phyloP scores from a whole-genome alignment of 2,797 vertebrate genomes.

The Crax fasciolata region DNA sequence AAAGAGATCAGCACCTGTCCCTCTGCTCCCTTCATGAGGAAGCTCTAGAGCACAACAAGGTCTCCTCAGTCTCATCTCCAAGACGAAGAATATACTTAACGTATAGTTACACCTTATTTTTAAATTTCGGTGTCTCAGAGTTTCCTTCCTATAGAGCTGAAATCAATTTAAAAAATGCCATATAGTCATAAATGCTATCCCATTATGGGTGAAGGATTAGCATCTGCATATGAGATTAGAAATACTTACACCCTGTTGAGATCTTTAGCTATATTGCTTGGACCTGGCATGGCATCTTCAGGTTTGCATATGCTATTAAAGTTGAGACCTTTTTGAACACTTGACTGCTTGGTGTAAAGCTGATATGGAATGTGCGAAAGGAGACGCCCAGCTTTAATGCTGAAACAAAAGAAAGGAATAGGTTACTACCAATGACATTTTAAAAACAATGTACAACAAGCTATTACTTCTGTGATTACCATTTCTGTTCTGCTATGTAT shows the following conservation, averaged over 20 bases:
- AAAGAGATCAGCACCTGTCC: background rate
- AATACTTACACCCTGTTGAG: slow-evolving; percentile 91
- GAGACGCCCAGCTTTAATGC: slow-evolving; percentile 93
- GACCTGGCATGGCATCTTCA: slow-evolving; percentile 84
- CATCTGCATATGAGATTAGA: background rate
- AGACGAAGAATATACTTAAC: background rate
- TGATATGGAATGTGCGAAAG: slow-evolving; percentile 93
- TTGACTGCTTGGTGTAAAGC: slow-evolving; percentile 93
- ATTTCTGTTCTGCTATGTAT: background rate
- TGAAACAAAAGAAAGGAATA: slow-evolving; percentile 73
- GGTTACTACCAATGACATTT: background rate
- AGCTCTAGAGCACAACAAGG: background rate
- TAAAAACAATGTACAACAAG: background rate
- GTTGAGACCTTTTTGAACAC: slow-evolving; percentile 86
- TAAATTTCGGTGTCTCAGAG: background rate
- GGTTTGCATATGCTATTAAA: slow-evolving; percentile 86
- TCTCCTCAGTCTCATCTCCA: background rate
- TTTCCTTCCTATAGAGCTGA: background rate
- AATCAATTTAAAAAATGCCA: background rate
- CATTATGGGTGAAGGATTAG: background rate
- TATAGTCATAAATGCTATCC: background rate
- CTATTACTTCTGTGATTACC: background rate
- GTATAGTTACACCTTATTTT: background rate
- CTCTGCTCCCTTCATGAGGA: background rate
- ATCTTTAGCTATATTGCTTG: slow-evolving; percentile 85